Base-by-base conservation (phyloP, 2,113 vertebrate genomes). In the Malurus elegans region DNA sequence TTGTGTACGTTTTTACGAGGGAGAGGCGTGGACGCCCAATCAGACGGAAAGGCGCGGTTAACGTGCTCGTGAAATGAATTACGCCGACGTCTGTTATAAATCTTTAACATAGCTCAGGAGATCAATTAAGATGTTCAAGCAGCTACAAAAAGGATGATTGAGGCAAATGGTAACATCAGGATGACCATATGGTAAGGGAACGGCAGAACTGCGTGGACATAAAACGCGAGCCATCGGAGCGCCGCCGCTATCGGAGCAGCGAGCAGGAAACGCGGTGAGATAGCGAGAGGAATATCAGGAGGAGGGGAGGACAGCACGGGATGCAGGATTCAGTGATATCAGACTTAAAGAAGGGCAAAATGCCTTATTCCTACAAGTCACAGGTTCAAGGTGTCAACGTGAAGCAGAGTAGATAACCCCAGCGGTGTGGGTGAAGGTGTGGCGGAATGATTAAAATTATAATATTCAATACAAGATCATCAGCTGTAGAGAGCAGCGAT, bases 61-160 rank as follows among this genome's bases (percentile, higher is more conserved):
- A 67, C 58, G 58, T 92, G 89, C 94, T 74, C 80, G 62, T 57
- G 89, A 97, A 97, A 97, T 94, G 92, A 98, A 97, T 97, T 95
- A 92, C 91, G 51, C 91, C 26, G 73, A 94, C 66, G 95, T 79
- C 97, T 96, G 97, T 88, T 97, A 94, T 98, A 98, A 98, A 98
- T 98, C 97, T 96, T 98, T 97, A 97, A 97, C 97, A 78, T 96
- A 97, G 97, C 98, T 98, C 98, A 97, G 86, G 98, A 98, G 98
- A 98, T 98, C 98, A 98, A 98, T 98, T 98, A 98, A 98, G 98
- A 98, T 88, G 97, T 96, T 98, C 97, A 97, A 97, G 97, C 97
- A 97, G 97, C 97, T 97, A 98, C 98, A 98, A 97, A 98, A 98
- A 97, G 97, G 97, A 98, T 98, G 98, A 98, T 98, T 98, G 97